phyloP scores from a whole-genome alignment of 2,113 vertebrate genomes.

The Acrocephalus arundinaceus region DNA sequence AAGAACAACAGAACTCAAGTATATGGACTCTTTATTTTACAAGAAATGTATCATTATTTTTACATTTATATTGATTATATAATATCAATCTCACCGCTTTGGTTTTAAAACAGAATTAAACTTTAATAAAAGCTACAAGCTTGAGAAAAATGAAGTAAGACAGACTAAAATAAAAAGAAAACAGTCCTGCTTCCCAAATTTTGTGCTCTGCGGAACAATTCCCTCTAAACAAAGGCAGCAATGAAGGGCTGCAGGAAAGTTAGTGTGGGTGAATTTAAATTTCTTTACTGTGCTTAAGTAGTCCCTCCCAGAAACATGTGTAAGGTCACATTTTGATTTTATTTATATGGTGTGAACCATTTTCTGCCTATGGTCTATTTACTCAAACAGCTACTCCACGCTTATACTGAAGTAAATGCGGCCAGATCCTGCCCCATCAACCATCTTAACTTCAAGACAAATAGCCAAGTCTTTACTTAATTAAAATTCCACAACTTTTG shows the following conservation, averaged over 20 bases:
- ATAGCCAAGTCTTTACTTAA: not conserved
- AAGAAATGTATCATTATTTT: not conserved
- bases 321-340: not conserved
- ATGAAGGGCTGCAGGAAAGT: not conserved
- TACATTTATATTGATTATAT: not conserved
- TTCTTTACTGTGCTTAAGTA: not conserved
- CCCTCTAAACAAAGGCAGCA: not conserved
- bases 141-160: not conserved
- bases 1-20: not conserved
- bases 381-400: not conserved
- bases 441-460: not conserved
- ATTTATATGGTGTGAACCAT: not conserved
- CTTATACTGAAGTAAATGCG: not conserved
- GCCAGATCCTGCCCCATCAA: not conserved
- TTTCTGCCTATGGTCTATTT: not conserved
- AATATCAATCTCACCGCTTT: not conserved
- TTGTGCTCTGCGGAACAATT: not conserved
- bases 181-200: not conserved
- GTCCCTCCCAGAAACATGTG: not conserved
- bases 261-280: not conserved
- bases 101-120: not conserved
- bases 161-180: not conserved
- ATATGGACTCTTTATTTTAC: not conserved
- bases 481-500: not conserved
- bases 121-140: not conserved